Conservation (phyloP, 1,140 invertebrate genomes). For the Lineus longissimus region DNA sequence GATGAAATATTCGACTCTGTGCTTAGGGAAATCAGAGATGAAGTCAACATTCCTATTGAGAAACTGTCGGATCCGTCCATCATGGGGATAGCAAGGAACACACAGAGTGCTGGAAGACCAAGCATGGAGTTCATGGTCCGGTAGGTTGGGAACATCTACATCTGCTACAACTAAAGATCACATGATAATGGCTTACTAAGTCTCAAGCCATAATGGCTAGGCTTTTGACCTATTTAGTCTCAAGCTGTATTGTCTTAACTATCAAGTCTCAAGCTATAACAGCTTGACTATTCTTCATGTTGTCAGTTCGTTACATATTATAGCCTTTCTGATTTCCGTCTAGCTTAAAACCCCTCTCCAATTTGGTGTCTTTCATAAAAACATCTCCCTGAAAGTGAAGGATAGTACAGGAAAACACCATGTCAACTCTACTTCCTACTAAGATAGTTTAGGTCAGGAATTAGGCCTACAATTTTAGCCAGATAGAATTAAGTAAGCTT, state of each 20-base stretch:
- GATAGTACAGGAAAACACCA: too few species aligned
- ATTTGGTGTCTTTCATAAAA: too few species aligned
- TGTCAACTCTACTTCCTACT: too few species aligned
- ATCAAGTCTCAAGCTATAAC: not conserved
- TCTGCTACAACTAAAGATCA: not conserved
- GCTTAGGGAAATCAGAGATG: constrained; percentile 48
- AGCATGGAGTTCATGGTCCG: constrained; percentile 50
- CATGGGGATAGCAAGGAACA: constrained; percentile 46
- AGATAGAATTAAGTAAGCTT: too few species aligned
- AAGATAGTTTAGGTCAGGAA: too few species aligned
- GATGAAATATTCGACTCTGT: constrained; percentile 52
- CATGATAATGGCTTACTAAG: not conserved
- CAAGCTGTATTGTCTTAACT: not conserved
- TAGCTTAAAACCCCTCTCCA: too few species aligned
- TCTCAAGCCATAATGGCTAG: not conserved
- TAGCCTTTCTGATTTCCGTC: too few species aligned
- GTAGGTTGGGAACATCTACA: constrained; percentile 23
- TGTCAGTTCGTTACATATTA: too few species aligned
- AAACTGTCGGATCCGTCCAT: constrained; percentile 36
- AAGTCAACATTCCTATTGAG: constrained; percentile 46
- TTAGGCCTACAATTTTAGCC: too few species aligned
- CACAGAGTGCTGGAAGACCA: constrained; percentile 41
- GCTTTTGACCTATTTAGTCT: not conserved
- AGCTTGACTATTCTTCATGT: not conserved
- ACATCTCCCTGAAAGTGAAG: too few species aligned